These are phyloP conservation scores for Drosophila trapezifrons DNA, from an alignment of 1,140 invertebrate species.

Conservation along the genomic window DNA sequence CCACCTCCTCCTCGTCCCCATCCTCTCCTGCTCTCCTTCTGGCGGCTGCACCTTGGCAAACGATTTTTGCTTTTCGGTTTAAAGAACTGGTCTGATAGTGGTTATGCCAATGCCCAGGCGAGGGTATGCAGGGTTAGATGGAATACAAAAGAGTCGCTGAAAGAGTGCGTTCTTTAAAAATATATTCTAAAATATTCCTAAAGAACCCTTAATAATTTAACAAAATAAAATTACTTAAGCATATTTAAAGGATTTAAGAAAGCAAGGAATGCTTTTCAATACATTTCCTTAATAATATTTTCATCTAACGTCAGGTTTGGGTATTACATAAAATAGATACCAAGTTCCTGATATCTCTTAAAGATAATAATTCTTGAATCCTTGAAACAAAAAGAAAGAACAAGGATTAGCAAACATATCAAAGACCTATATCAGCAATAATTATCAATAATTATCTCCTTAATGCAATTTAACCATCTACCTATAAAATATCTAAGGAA, in stretches of 20 bases:
- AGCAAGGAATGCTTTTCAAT: neutral
- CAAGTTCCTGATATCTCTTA: neutral
- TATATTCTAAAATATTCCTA: neutral
- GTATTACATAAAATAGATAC: neutral
- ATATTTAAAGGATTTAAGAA: neutral
- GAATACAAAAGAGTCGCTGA: neutral
- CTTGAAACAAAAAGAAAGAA: no score
- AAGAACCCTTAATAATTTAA: neutral
- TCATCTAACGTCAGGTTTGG: no score
- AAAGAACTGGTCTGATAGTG: constrained; percentile 71
- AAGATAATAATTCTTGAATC: no score
- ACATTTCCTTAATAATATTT: no score
- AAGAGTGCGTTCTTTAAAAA: neutral
- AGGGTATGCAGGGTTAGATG: constrained; percentile 32
- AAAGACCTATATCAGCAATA: neutral
- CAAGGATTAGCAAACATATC: neutral
- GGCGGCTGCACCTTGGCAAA: constrained; percentile 43
- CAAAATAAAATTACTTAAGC: neutral
- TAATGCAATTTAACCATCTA: neutral
- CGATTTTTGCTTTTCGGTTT: constrained; percentile 73
- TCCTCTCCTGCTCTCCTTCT: constrained; percentile 9
- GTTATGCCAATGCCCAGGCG: constrained; percentile 22
- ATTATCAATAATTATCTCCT: no score
- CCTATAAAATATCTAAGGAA: no score
- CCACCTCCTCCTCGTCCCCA: neutral